These are phyloP conservation scores for Parasteatoda tepidariorum DNA, from an alignment of 1,140 invertebrate species.

Conservation along the genomic window DNA sequence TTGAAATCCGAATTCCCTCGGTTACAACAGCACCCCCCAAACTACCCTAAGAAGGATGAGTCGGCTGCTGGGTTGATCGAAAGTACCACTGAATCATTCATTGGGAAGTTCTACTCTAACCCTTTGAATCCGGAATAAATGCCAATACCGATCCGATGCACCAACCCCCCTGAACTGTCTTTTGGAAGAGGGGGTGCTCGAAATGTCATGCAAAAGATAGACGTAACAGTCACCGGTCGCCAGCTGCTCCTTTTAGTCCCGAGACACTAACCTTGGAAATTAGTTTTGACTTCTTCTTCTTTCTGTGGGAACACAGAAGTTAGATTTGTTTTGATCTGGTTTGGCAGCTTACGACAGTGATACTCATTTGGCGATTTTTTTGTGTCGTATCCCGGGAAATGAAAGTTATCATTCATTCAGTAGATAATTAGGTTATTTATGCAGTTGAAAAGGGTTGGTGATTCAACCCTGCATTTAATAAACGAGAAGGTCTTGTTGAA, in stretches of 20 bases:
- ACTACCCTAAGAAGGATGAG: neutral
- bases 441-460: no score
- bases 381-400: neutral
- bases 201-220: neutral
- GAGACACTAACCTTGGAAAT: neutral
- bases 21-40: neutral
- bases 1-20: conserved; percentile 46
- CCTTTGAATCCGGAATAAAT: neutral
- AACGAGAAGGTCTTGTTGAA: no score
- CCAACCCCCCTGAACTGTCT: neutral
- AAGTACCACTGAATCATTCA: neutral
- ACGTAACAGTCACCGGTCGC: neutral
- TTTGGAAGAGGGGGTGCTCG: neutral
- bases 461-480: no score
- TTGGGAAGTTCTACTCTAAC: neutral
- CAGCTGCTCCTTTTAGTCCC: neutral
- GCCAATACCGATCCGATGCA: neutral
- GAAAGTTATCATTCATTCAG: neutral
- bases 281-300: neutral
- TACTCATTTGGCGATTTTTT: neutral
- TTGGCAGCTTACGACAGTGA: neutral
- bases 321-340: neutral
- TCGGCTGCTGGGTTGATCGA: neutral
- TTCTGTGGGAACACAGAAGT: neutral
- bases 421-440: neutral